Evolutionary conservation across 2,888 invertebrate genomes (phyloP), one percentile per base, ranked within the genome.

Genomic region (Elysia crispata): DNA sequence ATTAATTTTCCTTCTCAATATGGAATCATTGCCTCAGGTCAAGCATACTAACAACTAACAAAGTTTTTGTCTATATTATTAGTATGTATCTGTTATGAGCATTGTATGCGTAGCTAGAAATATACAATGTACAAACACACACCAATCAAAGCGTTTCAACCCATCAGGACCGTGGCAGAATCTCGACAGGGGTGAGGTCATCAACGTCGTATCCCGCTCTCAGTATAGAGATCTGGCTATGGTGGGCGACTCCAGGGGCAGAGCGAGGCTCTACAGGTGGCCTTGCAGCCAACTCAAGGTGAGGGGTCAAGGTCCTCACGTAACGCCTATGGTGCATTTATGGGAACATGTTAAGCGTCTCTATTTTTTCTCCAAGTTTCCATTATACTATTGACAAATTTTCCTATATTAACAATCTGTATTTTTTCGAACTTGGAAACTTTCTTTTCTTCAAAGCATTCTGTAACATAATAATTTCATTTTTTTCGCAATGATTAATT

Each of bases 161-260:
- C n/a, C 28, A 30, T 11, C 82, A 90, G 91, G 90, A 41, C 86
- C 90, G 0, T 91, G 91, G 91, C 86, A 89, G 31, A 86, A 87
- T 73, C 76, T 90, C 41, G 86, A 86, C 50, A 83, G 83, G 49
- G 87, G 86, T 15, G 91, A 90, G 57, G 84, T 86, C 25, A 80
- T 90, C 57, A 87, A 86, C 75, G 85, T 86, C n/a, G 86, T 87
- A 8, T 82, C 82, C 76, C 82, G 89, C 25, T 87, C 88, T 31
- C 83, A 83, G 69, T 85, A 84, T 80, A 96, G 97, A 84, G 97
- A 97, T 89, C 94, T 96, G 86, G 93, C 97, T 1, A 94, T 96
- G 49, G 76, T 50, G 64, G 97, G 97, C 11, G 97, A 97, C 90
- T 95, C 96, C n/a, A 96, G 96, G 90, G 98, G 98, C 49, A 95